Percentiles rank a stretch among this genome's conserved stretches.
Conservation (phyloP, 2,797 vertebrate genomes). For the Thripadectes ignobilis region DNA sequence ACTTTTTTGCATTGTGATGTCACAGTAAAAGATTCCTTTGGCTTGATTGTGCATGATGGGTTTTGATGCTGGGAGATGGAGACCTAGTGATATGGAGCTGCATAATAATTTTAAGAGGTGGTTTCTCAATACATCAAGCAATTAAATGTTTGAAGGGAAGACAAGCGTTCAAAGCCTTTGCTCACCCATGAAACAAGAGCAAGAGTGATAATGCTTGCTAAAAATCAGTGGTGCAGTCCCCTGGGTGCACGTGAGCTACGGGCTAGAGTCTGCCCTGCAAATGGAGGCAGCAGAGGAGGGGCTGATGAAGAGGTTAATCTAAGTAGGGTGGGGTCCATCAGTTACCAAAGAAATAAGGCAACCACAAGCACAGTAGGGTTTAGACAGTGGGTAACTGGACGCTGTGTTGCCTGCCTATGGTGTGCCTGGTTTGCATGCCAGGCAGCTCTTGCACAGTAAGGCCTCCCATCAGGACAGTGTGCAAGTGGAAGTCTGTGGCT, state of each 20-base stretch:
- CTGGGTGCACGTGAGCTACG: fast-evolving
- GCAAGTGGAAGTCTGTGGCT: neutral
- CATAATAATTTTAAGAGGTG: neutral
- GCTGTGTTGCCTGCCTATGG: neutral
- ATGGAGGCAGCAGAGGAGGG: neutral
- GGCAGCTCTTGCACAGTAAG: neutral
- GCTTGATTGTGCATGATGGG: neutral
- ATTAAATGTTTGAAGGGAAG: neutral
- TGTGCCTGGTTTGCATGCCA: neutral
- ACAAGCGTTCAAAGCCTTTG: neutral
- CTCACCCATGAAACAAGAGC: neutral
- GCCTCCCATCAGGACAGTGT: neutral
- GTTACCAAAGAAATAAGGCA: neutral
- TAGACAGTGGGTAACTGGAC: neutral
- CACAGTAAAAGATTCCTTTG: neutral
- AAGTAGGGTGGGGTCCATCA: neutral
- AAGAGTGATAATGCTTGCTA: neutral
- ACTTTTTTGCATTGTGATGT: neutral
- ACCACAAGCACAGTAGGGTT: neutral
- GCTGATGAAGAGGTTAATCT: neutral
- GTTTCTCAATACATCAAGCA: conserved; percentile 22
- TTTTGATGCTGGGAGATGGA: neutral
- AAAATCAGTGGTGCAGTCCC: neutral
- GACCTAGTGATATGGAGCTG: neutral
- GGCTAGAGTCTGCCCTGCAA: neutral